Percentiles rank a stretch among this genome's conserved stretches.
Evolutionary conservation across 2,113 vertebrate genomes (phyloP).

Genomic region (Plectropomus leopardus): DNA sequence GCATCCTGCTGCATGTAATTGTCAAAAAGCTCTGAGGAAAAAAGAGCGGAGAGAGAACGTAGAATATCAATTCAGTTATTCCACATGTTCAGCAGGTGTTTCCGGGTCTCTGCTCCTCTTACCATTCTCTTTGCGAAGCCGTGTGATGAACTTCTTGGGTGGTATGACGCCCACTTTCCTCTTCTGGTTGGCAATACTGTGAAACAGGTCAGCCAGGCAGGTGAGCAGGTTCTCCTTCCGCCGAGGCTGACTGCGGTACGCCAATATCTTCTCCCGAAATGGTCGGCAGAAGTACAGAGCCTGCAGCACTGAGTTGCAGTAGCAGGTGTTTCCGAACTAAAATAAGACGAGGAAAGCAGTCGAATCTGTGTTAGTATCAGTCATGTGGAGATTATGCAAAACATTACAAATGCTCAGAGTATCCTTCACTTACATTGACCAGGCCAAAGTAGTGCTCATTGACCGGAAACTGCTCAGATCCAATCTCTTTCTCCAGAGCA

Average conservation of each 20-base stretch:
- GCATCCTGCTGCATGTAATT: constrained; percentile 99
- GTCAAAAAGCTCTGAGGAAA: constrained; percentile 93
- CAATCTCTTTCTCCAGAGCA: constrained; percentile 99
- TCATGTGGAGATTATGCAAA: background rate
- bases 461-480: constrained; percentile 99
- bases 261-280: constrained; percentile 97
- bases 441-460: constrained; percentile 99
- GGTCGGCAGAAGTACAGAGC: constrained; percentile 98
- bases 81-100: background rate
- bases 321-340: constrained; percentile 98
- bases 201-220: constrained; percentile 96
- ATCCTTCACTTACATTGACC: constrained; percentile 92
- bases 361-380: background rate
- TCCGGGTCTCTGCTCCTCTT: constrained; percentile 57
- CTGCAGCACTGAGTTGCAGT: constrained; percentile 98
- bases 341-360: background rate
- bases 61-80: background rate
- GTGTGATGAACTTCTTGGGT: constrained; percentile 98
- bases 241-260: constrained; percentile 96
- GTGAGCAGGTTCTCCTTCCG: constrained; percentile 98
- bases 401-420: background rate
- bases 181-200: constrained; percentile 98
- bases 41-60: background rate
- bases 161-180: constrained; percentile 99
- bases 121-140: constrained; percentile 98